Percentiles rank a stretch among this genome's conserved stretches.
Conservation (phyloP, 2,797 vertebrate genomes). For the Thripadectes ignobilis region DNA sequence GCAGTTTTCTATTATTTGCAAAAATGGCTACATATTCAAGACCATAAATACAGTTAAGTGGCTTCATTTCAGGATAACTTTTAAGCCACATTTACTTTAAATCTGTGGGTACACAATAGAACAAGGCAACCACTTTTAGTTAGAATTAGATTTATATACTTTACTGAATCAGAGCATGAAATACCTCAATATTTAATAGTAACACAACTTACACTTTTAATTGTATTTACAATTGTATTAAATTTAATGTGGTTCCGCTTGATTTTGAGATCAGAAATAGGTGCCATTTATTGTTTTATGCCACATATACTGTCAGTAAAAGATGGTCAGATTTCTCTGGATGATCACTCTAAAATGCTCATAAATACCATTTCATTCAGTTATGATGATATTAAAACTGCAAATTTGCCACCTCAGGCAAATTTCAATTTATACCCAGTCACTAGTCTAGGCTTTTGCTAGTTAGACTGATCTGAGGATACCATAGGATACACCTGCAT, state of each 20-base stretch:
- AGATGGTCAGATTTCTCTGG: neutral
- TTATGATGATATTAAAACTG: neutral
- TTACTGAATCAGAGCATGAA: neutral
- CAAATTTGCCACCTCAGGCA: neutral
- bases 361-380: neutral
- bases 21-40: neutral
- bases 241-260: neutral
- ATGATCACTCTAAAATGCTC: neutral
- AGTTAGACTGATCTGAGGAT: neutral
- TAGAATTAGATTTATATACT: neutral
- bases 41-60: neutral
- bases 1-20: neutral
- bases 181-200: neutral
- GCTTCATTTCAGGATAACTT: neutral
- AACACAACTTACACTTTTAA: neutral
- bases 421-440: neutral
- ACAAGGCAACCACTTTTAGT: neutral
- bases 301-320: neutral
- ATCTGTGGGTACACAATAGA: neutral
- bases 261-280: neutral
- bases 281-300: neutral
- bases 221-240: neutral
- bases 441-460: neutral
- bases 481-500: neutral
- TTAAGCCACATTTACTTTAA: neutral